Percentiles rank a stretch among this genome's conserved stretches.
phyloP scores from a whole-genome alignment of 2,113 vertebrate genomes.

The Epinephelus lanceolatus region DNA sequence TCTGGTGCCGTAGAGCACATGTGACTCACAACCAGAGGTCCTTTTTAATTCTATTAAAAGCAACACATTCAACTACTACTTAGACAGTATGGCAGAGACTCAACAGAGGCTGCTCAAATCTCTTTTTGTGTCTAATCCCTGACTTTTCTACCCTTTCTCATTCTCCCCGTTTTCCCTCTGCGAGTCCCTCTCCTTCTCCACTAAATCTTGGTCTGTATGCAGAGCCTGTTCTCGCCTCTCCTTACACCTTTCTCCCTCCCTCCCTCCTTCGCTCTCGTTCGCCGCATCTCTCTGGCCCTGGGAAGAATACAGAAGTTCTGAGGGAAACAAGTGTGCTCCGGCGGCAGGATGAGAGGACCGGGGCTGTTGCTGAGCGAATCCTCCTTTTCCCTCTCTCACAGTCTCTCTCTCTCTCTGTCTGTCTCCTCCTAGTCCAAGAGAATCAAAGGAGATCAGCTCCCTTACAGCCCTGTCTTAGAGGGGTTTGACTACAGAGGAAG shows the following conservation, averaged over 20 bases:
- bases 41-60: slow-evolving; percentile 61
- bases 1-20: background rate
- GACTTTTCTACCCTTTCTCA: slow-evolving; percentile 40
- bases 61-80: slow-evolving; percentile 34
- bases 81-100: slow-evolving; percentile 36
- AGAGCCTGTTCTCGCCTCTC: slow-evolving; percentile 38
- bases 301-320: slow-evolving; percentile 73
- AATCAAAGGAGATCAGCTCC: slow-evolving; percentile 76
- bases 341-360: slow-evolving; percentile 56
- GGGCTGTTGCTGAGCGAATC: slow-evolving; percentile 50
- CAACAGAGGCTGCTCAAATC: slow-evolving; percentile 28
- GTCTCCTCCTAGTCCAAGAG: slow-evolving; percentile 66
- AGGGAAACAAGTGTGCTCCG: slow-evolving; percentile 57
- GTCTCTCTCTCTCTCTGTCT: slow-evolving; percentile 27
- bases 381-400: slow-evolving; percentile 32
- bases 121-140: slow-evolving; percentile 50
- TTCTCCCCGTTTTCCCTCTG: slow-evolving; percentile 4
- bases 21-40: slow-evolving; percentile 31
- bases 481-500: slow-evolving; percentile 70
- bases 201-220: slow-evolving; percentile 55
- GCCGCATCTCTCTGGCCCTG: slow-evolving; percentile 46
- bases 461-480: slow-evolving; percentile 69
- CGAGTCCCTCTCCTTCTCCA: slow-evolving; percentile 17
- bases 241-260: slow-evolving; percentile 44
- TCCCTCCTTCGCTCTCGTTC: background rate